Evolutionary conservation across 2,888 invertebrate genomes (phyloP).

Genomic region (Dryobotodes eremita): DNA sequence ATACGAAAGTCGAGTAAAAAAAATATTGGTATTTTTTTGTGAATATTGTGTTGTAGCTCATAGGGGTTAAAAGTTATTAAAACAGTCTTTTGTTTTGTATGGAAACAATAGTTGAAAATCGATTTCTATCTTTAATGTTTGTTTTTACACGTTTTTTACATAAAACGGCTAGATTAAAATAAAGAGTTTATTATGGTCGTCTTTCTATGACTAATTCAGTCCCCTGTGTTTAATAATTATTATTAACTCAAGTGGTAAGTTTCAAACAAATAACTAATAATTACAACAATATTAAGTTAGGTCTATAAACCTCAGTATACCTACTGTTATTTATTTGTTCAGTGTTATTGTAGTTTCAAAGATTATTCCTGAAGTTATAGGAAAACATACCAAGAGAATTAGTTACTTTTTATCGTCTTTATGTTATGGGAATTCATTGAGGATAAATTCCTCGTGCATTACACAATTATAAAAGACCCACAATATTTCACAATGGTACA

Average conservation of each 20-base stretch:
- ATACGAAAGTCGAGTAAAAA: too few species aligned
- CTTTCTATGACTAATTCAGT: not conserved
- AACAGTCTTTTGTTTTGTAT: not conserved
- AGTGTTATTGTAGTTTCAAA: not conserved
- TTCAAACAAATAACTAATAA: not conserved
- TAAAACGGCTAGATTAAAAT: not conserved
- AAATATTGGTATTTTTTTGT: not conserved
- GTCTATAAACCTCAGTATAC: not conserved
- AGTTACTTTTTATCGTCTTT: not conserved
- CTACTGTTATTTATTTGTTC: not conserved
- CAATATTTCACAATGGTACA: not conserved
- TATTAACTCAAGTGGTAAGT: slow-evolving; percentile 21
- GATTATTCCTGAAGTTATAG: slow-evolving; percentile 8
- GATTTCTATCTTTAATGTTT: not conserved
- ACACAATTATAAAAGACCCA: slow-evolving; percentile 13
- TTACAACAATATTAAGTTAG: slow-evolving; percentile 1
- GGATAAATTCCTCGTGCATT: slow-evolving; percentile 46
- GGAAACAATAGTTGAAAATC: not conserved
- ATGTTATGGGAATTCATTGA: slow-evolving; percentile 40
- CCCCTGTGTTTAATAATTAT: not conserved
- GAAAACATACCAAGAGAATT: slow-evolving; percentile 20
- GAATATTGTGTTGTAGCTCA: not conserved
- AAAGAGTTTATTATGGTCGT: not conserved
- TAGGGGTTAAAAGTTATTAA: not conserved
- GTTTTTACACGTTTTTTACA: not conserved